Conservation (phyloP, 2,888 invertebrate species). For the Orthonychiurus folsomi region DNA sequence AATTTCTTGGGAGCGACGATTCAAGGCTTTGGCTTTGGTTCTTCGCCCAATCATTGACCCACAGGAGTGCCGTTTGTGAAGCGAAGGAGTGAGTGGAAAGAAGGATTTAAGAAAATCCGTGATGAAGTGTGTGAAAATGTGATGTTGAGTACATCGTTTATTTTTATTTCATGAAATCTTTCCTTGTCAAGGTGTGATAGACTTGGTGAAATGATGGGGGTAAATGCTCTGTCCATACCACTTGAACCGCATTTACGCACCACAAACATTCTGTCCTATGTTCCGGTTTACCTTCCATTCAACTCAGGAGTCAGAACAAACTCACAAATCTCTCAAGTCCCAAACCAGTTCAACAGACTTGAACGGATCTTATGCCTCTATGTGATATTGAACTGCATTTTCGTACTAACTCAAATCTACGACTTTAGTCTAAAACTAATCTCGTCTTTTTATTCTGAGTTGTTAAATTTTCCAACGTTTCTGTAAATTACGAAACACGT, state of each 20-base stretch:
- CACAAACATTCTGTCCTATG: neutral
- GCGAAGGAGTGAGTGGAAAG: neutral
- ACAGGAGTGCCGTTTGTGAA: too few species aligned
- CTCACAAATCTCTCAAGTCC: neutral
- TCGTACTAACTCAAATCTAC: too few species aligned
- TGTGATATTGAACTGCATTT: too few species aligned
- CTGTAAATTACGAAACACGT: too few species aligned
- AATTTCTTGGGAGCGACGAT: neutral
- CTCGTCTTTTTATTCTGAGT: too few species aligned
- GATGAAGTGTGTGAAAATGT: conserved; percentile 17
- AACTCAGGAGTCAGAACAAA: too few species aligned
- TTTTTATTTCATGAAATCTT: conserved; percentile 17
- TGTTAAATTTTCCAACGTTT: too few species aligned
- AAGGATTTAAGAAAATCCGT: conserved; percentile 11
- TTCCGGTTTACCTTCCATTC: neutral
- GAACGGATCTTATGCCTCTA: too few species aligned
- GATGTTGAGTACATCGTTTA: conserved; percentile 17
- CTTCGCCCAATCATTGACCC: neutral
- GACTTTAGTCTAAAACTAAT: too few species aligned
- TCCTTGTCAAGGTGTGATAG: conserved; percentile 17
- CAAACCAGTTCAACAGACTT: too few species aligned
- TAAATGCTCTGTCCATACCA: conserved; percentile 1
- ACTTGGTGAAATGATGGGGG: conserved; percentile 15
- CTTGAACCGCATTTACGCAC: neutral
- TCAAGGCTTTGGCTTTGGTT: neutral